A percentile compares a stretch with the other conserved stretches of the same genome.
Conservation (phyloP, 2,113 vertebrate species). For the Apteryx owenii region DNA sequence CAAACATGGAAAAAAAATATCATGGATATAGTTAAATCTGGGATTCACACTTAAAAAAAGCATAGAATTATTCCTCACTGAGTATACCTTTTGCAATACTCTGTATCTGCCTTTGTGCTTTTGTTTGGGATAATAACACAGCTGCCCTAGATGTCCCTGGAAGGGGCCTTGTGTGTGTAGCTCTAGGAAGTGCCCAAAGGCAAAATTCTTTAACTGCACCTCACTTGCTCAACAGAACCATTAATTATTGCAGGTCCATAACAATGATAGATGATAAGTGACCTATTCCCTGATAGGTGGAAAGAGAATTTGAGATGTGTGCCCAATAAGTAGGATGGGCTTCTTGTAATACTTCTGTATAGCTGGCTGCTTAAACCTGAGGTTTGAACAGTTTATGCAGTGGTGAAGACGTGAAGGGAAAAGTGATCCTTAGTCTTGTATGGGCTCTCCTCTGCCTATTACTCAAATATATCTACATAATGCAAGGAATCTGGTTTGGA, state of each 20-base stretch:
- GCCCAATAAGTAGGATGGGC: not conserved
- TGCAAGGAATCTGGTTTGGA: not conserved
- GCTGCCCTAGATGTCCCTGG: not conserved
- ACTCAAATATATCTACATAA: not conserved
- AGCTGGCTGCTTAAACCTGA: not conserved
- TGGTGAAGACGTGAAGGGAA: not conserved
- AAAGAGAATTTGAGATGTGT: not conserved
- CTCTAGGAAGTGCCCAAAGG: not conserved
- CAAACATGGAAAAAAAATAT: not conserved
- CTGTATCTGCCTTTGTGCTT: not conserved
- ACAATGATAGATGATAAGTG: not conserved
- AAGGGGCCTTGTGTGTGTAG: not conserved
- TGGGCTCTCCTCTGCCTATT: not conserved
- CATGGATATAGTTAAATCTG: not conserved
- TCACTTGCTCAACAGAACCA: not conserved
- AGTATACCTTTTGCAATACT: not conserved
- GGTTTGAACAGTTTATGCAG: not conserved
- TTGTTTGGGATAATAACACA: not conserved
- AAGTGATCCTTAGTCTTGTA: not conserved
- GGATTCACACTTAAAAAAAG: not conserved
- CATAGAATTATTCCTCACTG: not conserved
- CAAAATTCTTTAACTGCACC: not conserved
- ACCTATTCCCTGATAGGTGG: not conserved
- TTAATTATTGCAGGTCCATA: not conserved
- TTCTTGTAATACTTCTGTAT: not conserved